A percentile compares a stretch with the other conserved stretches of the same genome.
phyloP scores from a whole-genome alignment of 2,113 vertebrate species.

The Anarhynchus alexandrinus region DNA sequence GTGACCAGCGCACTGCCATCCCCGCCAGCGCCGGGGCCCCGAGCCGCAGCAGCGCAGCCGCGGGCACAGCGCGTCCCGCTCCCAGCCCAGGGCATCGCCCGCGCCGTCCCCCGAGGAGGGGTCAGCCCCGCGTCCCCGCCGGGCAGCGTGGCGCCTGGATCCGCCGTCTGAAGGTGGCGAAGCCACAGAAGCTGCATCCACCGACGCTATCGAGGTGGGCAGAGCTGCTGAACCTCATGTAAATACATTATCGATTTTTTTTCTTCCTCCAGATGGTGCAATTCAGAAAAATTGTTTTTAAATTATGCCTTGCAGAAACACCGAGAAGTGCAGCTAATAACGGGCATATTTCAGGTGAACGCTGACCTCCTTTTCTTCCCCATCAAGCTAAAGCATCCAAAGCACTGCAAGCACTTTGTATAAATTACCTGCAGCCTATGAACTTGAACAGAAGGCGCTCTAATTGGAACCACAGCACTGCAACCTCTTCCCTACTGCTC shows the following conservation, averaged over 20 bases:
- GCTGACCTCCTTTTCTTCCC: conserved; percentile 46
- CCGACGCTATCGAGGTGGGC: not conserved
- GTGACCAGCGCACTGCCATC: not conserved
- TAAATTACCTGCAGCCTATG: not conserved
- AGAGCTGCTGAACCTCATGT: not conserved
- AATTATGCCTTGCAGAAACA: conserved; percentile 40
- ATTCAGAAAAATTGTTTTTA: conserved; percentile 62
- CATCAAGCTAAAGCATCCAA: not conserved
- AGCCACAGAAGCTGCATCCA: not conserved
- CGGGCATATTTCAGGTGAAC: conserved; percentile 39
- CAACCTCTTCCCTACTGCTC: not conserved
- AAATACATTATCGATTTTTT: conserved; percentile 43
- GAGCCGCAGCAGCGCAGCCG: not conserved
- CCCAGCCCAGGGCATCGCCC: not conserved
- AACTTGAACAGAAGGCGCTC: conserved; percentile 8
- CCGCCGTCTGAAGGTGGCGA: rapidly evolving
- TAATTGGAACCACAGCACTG: conserved; percentile 36
- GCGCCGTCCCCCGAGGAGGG: not conserved
- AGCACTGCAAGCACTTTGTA: not conserved
- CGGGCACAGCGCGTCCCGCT: no score
- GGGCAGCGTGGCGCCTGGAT: rapidly evolving
- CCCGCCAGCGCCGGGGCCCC: not conserved
- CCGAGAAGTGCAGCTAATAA: conserved; percentile 34
- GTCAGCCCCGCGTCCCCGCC: not conserved
- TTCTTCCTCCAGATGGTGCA: conserved; percentile 54